A percentile compares a stretch with the other conserved stretches of the same genome.
phyloP scores from a whole-genome alignment of 2,888 invertebrate genomes.

The Cerceris rybyensis region DNA sequence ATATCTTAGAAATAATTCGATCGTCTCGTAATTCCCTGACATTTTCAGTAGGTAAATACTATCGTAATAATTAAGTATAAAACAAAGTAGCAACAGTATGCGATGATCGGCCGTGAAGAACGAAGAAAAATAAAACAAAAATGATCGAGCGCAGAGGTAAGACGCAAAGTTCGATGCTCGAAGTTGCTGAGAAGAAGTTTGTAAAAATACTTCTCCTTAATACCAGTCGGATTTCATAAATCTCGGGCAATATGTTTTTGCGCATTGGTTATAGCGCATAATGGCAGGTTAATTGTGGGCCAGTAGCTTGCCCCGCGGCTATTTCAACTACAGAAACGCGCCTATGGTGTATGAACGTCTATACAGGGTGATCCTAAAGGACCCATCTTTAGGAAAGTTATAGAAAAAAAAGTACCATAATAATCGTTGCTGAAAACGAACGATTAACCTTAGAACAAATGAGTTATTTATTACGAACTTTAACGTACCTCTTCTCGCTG shows the following conservation, averaged over 20 bases:
- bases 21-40: background rate
- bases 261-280: slow-evolving; percentile 75
- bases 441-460: too few relatives aligned
- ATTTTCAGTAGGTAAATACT: background rate
- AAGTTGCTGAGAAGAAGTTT: slow-evolving; percentile 21
- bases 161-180: background rate
- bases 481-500: too few relatives aligned
- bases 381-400: background rate
- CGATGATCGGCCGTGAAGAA: background rate
- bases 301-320: slow-evolving; percentile 63
- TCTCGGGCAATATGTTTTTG: slow-evolving; percentile 77
- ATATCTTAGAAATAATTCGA: too few relatives aligned
- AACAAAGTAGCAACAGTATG: background rate
- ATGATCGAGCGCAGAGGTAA: background rate
- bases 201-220: slow-evolving; percentile 71
- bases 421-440: too few relatives aligned
- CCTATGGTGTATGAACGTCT: slow-evolving; percentile 15
- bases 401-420: too few relatives aligned
- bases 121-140: background rate
- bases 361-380: slow-evolving; percentile 9
- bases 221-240: slow-evolving; percentile 76
- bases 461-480: too few relatives aligned
- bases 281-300: slow-evolving; percentile 78
- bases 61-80: background rate
- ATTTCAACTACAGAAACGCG: slow-evolving; percentile 10